phyloP scores from a whole-genome alignment of 1,140 invertebrate species.

The Prorops nasuta region DNA sequence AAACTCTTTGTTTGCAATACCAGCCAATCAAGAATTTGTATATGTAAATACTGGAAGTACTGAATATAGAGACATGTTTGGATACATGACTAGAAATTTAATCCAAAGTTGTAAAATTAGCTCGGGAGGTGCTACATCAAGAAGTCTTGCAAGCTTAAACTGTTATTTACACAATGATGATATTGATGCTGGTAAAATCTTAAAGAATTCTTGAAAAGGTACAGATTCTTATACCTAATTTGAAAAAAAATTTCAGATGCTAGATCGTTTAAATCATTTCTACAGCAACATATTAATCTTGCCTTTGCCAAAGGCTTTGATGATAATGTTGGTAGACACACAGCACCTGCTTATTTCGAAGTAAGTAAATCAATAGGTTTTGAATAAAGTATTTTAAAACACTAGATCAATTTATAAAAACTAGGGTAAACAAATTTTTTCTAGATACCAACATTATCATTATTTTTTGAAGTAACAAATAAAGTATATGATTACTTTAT shows the following conservation, averaged over 20 bases:
- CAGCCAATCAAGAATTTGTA: slow-evolving; percentile 87
- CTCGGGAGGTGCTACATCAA: slow-evolving; percentile 42
- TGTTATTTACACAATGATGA: slow-evolving; percentile 27
- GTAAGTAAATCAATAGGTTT: too few species aligned
- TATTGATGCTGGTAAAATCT: slow-evolving; percentile 45
- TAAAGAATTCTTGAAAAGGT: slow-evolving; percentile 19
- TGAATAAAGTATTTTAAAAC: slow-evolving; percentile 7
- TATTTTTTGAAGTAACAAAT: slow-evolving; percentile 63
- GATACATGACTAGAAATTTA: slow-evolving; percentile 45
- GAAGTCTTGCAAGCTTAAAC: slow-evolving; percentile 29
- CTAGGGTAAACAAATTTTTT: slow-evolving; percentile 16
- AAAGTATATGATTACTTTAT: slow-evolving; percentile 60
- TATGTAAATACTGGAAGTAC: slow-evolving; percentile 64
- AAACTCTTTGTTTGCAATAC: slow-evolving; percentile 86
- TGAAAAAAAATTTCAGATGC: slow-evolving; percentile 32
- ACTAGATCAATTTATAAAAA: neutral
- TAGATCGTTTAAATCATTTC: slow-evolving; percentile 68
- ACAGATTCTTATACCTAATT: neutral
- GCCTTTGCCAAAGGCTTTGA: slow-evolving; percentile 80
- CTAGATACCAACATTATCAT: slow-evolving; percentile 61
- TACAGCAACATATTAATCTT: slow-evolving; percentile 74
- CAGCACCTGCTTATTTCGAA: slow-evolving; percentile 64
- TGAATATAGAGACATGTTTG: slow-evolving; percentile 47
- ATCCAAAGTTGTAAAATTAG: slow-evolving; percentile 47
- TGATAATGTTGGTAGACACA: slow-evolving; percentile 75